phyloP scores from a whole-genome alignment of 1,140 invertebrate species.

The Danaus plexippus region DNA sequence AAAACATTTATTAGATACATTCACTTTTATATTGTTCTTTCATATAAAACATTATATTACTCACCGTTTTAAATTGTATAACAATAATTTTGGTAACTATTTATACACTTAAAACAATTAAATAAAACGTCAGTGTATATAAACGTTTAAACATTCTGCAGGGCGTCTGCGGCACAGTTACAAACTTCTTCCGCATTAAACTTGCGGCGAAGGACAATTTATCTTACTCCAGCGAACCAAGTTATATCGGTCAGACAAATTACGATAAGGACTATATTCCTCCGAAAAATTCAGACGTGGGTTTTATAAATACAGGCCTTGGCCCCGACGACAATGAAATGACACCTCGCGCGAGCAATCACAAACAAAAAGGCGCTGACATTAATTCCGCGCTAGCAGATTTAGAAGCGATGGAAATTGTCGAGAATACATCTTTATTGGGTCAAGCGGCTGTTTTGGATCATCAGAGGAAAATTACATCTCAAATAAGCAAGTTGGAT shows the following conservation, averaged over 20 bases:
- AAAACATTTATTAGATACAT: conserved; percentile 8
- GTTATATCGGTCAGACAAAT: conserved; percentile 58
- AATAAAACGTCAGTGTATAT: too few relatives aligned
- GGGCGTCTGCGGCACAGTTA: conserved; percentile 78
- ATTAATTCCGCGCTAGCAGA: conserved; percentile 68
- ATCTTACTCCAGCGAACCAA: conserved; percentile 65
- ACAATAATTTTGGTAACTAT: too few relatives aligned
- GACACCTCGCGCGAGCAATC: conserved; percentile 33
- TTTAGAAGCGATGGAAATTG: conserved; percentile 58
- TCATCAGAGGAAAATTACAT: conserved; percentile 73
- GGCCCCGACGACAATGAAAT: conserved; percentile 58
- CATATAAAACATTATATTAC: too few relatives aligned
- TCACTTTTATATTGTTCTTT: too few relatives aligned
- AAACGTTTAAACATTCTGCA: conserved; percentile 38
- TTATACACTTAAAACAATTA: too few relatives aligned
- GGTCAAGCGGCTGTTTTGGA: conserved; percentile 58
- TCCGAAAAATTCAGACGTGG: conserved; percentile 34
- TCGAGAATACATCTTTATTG: conserved; percentile 35
- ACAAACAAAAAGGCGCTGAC: conserved; percentile 39
- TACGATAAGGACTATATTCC: conserved; percentile 56
- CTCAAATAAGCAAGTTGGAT: conserved; percentile 77
- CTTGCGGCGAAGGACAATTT: conserved; percentile 61
- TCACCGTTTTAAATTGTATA: too few relatives aligned
- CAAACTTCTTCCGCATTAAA: conserved; percentile 75
- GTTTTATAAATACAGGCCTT: conserved; percentile 48